Percentiles rank a stretch among this genome's conserved stretches.
These are phyloP conservation scores for Acipenser oxyrinchus DNA, from an alignment of 2,797 vertebrate genomes.

Conservation along the genomic window DNA sequence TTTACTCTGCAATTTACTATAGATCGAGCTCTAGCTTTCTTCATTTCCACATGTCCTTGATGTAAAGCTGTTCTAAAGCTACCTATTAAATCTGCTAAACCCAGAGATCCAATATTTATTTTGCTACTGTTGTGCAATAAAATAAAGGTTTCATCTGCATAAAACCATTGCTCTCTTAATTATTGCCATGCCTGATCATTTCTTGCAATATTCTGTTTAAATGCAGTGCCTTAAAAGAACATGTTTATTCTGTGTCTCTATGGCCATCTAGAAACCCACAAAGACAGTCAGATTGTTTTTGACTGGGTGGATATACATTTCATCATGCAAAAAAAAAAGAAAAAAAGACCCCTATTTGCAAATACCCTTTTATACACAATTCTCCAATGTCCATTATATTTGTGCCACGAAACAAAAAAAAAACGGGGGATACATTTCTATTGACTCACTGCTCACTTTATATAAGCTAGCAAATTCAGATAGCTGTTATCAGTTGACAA, in stretches of 20 bases:
- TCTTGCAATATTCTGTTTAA: background rate
- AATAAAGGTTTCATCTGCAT: background rate
- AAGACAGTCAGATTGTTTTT: background rate
- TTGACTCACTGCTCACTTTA: background rate
- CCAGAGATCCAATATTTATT: background rate
- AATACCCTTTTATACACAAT: too few relatives aligned
- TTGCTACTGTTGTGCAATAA: background rate
- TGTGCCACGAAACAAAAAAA: background rate
- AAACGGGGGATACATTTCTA: background rate
- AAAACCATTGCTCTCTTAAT: background rate
- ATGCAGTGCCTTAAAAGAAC: background rate
- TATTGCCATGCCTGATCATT: background rate
- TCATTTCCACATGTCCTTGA: background rate
- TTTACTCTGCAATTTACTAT: slow-evolving; percentile 6
- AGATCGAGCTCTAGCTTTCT: background rate
- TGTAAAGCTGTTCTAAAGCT: background rate
- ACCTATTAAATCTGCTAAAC: background rate
- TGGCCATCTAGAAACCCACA: background rate
- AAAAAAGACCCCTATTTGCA: too few relatives aligned
- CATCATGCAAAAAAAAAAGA: background rate
- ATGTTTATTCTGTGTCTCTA: background rate
- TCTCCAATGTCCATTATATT: background rate
- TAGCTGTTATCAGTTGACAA: background rate
- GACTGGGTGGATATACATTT: background rate
- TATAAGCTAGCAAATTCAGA: background rate